A percentile compares a stretch with the other conserved stretches of the same genome.
phyloP scores from a whole-genome alignment of 2,888 invertebrate genomes.

The Priocnemis perturbator region DNA sequence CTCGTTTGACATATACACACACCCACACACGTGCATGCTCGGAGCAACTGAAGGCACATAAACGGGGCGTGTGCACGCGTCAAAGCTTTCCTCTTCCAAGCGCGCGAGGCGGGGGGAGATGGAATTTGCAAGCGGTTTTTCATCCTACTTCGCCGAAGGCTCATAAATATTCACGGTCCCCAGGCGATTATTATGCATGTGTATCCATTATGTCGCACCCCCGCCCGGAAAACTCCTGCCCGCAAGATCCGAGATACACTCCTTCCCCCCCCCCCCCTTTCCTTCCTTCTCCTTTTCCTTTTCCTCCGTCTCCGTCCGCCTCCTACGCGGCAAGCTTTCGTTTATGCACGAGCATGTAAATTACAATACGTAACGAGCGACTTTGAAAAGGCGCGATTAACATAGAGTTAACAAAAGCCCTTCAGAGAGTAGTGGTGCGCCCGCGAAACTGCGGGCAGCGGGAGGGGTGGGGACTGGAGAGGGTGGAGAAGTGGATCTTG shows the following conservation, averaged over 20 bases:
- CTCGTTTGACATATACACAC: no score
- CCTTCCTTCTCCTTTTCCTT: not conserved
- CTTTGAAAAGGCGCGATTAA: conserved; percentile 2
- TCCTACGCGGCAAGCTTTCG: conserved; percentile 5
- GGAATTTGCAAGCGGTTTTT: conserved; percentile 10
- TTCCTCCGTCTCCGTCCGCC: not conserved
- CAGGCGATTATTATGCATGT: conserved; percentile 30
- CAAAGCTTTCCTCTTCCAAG: conserved; percentile 1
- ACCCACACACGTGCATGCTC: no score
- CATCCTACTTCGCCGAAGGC: conserved; percentile 1
- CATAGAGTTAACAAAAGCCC: not conserved
- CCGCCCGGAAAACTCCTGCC: not conserved
- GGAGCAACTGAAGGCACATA: no score
- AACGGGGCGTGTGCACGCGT: not conserved
- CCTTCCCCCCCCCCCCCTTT: conserved; percentile 21
- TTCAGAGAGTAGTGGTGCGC: no score
- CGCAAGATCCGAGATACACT: conserved; percentile 3
- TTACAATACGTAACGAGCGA: conserved; percentile 1
- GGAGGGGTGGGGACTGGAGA: no score
- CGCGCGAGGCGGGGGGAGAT: not conserved
- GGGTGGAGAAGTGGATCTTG: no score
- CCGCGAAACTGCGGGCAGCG: no score
- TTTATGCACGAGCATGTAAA: conserved; percentile 7
- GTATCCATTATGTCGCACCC: conserved; percentile 44
- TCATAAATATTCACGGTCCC: conserved; percentile 5